Evolutionary conservation across 2,113 vertebrate species (phyloP), one percentile per base, ranked within the genome.

Genomic region (Nothoprocta pentlandii): DNA sequence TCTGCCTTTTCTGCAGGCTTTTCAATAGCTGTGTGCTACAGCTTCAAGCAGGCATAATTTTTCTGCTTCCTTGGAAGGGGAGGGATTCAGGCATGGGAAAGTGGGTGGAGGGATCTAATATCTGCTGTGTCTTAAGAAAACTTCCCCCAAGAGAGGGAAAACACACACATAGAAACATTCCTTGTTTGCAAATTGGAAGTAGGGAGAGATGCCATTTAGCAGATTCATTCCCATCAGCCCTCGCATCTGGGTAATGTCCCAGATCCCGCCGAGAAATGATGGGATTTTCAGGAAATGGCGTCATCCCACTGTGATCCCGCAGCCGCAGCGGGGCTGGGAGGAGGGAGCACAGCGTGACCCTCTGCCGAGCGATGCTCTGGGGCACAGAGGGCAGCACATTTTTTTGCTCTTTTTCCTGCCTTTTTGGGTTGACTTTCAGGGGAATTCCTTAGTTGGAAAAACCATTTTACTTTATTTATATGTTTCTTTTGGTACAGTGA

Each of bases 281-380:
- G 86, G 73, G 74, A 66, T 95, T 94, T 94, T 93, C 66, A 83
- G 90, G 59, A 63, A 83, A 17, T 68, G 46, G 34, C 84, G 68
- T 77, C 62, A 86, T 84, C 62, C 66, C 30, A 5, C 44, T 69
- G 34, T 47, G 73, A 68, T 59, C 36, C 63, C 47, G 5, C 71
- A 78, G 6, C 20, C 56, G 3, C 54, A 10, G 70, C 3, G 46
- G 36, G 63, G 89, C 90, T 87, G 59, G 32, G 44, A 79, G 67
- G 58, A 53, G 32, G 16, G 61, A 44, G 25, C 22, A n/a, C 64
- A 32, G 74, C 56, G 12, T n/a, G 63, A 20, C 49, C 53, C 67
- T 5, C n/a, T 34, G 54, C 3, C 1, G 12, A 70, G 71, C 17
- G 42, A 46, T 4, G 12, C 9, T 42, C 63, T 12, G 61, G 25